Evolutionary conservation across 2,113 vertebrate genomes (phyloP).

Genomic region (Myiozetetes cayanensis): DNA sequence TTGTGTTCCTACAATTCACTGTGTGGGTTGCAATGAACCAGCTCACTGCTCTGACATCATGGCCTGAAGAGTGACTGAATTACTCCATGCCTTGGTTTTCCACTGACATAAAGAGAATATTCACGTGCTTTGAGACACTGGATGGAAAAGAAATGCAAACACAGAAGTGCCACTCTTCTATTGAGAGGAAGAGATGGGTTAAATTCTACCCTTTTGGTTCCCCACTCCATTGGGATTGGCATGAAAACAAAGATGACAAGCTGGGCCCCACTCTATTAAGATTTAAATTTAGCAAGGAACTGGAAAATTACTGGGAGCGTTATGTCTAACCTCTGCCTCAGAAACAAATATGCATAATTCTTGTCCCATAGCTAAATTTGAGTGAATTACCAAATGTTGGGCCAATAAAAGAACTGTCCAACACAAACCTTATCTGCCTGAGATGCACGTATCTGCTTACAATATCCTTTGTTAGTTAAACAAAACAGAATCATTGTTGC

Average conservation of each 20-base stretch:
- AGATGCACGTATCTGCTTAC: constrained; percentile 41
- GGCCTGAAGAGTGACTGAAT: neutral
- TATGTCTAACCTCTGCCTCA: constrained; percentile 11
- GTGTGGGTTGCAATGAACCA: neutral
- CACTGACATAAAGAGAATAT: neutral
- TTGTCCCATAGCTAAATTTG: constrained; percentile 33
- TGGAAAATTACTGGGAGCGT: constrained; percentile 45
- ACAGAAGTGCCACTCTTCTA: constrained; percentile 27
- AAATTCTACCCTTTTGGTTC: constrained; percentile 28
- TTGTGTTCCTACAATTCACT: neutral
- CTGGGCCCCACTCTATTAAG: constrained; percentile 39
- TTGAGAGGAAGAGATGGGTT: constrained; percentile 29
- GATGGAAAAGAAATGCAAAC: constrained; percentile 9
- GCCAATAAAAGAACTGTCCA: constrained; percentile 34
- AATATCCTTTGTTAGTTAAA: constrained; percentile 62
- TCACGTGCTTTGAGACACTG: neutral
- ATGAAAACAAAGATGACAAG: constrained; percentile 46
- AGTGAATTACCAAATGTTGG: constrained; percentile 33
- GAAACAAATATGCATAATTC: constrained; percentile 22
- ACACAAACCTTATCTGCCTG: constrained; percentile 48
- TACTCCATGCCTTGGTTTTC: neutral
- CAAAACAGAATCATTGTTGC: constrained; percentile 63
- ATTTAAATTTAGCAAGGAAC: constrained; percentile 51
- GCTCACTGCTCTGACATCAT: neutral
- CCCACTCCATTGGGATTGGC: neutral